Percentiles rank a stretch among this genome's conserved stretches.
Conservation (phyloP, 2,888 invertebrate species). For the Sarcophaga variegata region DNA sequence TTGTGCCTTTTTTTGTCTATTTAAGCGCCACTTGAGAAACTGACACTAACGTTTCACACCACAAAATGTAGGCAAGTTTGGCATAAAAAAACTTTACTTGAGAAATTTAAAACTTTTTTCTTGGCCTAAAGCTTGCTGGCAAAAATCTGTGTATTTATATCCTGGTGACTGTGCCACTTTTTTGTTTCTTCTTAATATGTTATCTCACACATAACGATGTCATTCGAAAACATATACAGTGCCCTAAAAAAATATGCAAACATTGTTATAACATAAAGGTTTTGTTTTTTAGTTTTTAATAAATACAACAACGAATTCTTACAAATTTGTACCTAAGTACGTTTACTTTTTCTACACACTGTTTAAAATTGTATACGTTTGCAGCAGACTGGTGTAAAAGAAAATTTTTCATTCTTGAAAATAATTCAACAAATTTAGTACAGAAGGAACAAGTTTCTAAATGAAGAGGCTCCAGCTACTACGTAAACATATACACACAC, state of each 20-base stretch:
- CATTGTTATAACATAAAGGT: not conserved
- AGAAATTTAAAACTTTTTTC: constrained; percentile 23
- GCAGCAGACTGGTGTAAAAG: constrained; percentile 28
- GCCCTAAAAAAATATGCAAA: not conserved
- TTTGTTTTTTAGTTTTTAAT: too few species aligned
- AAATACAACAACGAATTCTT: not conserved
- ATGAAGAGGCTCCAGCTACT: constrained; percentile 14
- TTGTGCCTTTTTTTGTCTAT: not conserved
- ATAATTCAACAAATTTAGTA: constrained; percentile 35
- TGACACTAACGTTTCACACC: constrained; percentile 59
- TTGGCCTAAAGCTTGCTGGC: not conserved
- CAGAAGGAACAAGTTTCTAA: constrained; percentile 46
- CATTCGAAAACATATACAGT: constrained; percentile 12
- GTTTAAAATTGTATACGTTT: constrained; percentile 28
- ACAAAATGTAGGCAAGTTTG: constrained; percentile 20
- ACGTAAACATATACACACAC: not conserved
- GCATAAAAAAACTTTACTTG: not conserved
- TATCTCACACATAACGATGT: constrained; percentile 28
- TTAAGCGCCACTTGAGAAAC: constrained; percentile 69
- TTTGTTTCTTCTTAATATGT: constrained; percentile 46
- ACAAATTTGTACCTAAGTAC: not conserved
- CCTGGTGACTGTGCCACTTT: constrained; percentile 69
- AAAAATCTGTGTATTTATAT: constrained; percentile 62
- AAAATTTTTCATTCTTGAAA: constrained; percentile 59
- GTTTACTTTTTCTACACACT: constrained; percentile 15